Conservation (phyloP, 1,140 invertebrate species). For the Belonocnema kinseyi region DNA sequence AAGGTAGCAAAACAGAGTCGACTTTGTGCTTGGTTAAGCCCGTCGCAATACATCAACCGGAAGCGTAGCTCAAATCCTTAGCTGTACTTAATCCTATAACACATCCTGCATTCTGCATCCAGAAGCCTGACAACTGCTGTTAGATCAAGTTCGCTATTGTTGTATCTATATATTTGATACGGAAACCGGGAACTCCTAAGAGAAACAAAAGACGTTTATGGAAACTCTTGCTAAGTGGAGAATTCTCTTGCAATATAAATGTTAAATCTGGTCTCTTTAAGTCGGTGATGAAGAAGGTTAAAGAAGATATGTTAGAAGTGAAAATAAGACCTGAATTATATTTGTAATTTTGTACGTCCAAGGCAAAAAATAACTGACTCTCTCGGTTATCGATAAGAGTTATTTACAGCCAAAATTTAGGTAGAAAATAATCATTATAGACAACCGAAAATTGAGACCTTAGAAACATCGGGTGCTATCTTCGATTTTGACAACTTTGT, state of each 20-base stretch:
- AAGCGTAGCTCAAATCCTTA: slow-evolving; percentile 40
- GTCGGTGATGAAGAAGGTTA: too few relatives aligned
- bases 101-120: slow-evolving; percentile 25
- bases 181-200: not conserved
- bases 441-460: too few relatives aligned
- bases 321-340: too few relatives aligned
- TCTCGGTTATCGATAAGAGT: too few relatives aligned
- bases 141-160: slow-evolving; percentile 34
- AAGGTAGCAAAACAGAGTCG: slow-evolving; percentile 32
- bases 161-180: not conserved
- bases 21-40: slow-evolving; percentile 28
- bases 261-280: not conserved
- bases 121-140: slow-evolving; percentile 32
- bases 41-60: slow-evolving; percentile 36
- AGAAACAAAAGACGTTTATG: slow-evolving; percentile 17
- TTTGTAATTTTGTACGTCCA: too few relatives aligned
- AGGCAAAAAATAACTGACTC: too few relatives aligned
- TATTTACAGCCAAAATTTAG: too few relatives aligned
- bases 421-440: too few relatives aligned
- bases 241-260: not conserved
- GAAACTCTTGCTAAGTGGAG: not conserved
- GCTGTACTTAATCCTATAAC: slow-evolving; percentile 48
- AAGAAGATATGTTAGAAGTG: too few relatives aligned
- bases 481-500: too few relatives aligned
- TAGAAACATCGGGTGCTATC: too few relatives aligned